Base-by-base conservation (phyloP, 2,888 invertebrate species). In the Patella pellucida region DNA sequence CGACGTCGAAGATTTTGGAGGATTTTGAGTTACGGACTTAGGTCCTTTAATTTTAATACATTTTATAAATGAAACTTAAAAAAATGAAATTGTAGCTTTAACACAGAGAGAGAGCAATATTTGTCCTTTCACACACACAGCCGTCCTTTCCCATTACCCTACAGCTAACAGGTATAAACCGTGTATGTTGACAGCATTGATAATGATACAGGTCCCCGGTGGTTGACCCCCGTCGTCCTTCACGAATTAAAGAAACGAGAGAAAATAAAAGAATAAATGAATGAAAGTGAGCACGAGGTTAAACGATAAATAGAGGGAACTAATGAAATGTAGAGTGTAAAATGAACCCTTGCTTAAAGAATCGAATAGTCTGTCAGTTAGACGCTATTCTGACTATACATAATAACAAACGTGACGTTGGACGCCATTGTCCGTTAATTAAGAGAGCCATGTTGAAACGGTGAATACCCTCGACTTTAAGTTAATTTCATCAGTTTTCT, bases 401-500 rank as follows among this genome's bases (percentile, higher is more conserved):
- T 41, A n/a, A 41, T 41, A 41, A 41, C 41, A 41, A 41, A 41
- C 41, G 41, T 41, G 41, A 41, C 41, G 41, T 5, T 41, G 41
- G 9, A 9, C 41, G 41, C 41, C 5, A 41, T 41, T 41, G 41
- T 41, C 9, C 41, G 9, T 41, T 41, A 41, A 41, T 41, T 41
- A 41, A 41, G 41, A 41, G 41, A 41, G 41, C 41, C 41, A 9
- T 41, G 41, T 41, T 41, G 62, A 62, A 12, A 19, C 14, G 11
- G 7, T n/a, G n/a, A 62, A 19, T n/a, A 19, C n/a, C 9, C 62
- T n/a, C 7, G 62, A n/a, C n/a, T n/a, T 62, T n/a, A 4, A 74
- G 68, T 69, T 78, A 78, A 78, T 78, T 71, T 76, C 72, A 76
- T 76, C 79, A 73, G 68, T 52, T 75, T 68, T 72, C 71, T 68